Evolutionary conservation across 2,113 vertebrate species (phyloP), one percentile per base, ranked within the genome.

Genomic region (Otis tarda): DNA sequence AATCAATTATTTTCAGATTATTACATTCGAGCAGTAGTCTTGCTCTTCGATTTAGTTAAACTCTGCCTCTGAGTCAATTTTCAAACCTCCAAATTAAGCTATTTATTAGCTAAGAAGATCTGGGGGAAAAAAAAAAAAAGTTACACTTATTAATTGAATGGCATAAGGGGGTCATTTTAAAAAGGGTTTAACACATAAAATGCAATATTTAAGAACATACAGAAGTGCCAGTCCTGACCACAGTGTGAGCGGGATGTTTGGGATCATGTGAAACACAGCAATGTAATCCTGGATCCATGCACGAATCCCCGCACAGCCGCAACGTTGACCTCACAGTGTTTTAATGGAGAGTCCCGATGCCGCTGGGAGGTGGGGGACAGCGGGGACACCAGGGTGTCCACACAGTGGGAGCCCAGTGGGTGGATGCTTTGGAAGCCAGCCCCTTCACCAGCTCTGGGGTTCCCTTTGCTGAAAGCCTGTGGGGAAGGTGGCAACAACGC

Each of bases 1-100:
- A 95, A 97, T 96, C 93, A 96, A 97, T 97, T 96, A 92, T 96
- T 96, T 97, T 96, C 96, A 96, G 95, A 96, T 97, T 96, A 97
- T 97, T 95, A 94, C 83, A 94, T 94, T 96, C 65, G 35, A 94
- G 88, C 94, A 57, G 77, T 78, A 95, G 92, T 71, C 90, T 90
- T 90, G 90, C 92, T 93, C 92, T 95, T 96, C 92, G 64, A 94
- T 96, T 96, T 84, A 81, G 89, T 94, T 93, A 84, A 96, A 97
- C 92, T 95, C 96, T 92, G 90, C 92, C 87, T 96, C 95, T 92
- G 94, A 96, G 95, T 96, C 94, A 95, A 94, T 96, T 96, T 94
- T 35, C 80, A 95, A 93, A 39, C 73, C 86, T 84, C 77, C 83
- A 93, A 89, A 97, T 96, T 84, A 96, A 94, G 95, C 92, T 96